Conservation (phyloP, 2,888 invertebrate species). For the Dastarcus helophoroides region DNA sequence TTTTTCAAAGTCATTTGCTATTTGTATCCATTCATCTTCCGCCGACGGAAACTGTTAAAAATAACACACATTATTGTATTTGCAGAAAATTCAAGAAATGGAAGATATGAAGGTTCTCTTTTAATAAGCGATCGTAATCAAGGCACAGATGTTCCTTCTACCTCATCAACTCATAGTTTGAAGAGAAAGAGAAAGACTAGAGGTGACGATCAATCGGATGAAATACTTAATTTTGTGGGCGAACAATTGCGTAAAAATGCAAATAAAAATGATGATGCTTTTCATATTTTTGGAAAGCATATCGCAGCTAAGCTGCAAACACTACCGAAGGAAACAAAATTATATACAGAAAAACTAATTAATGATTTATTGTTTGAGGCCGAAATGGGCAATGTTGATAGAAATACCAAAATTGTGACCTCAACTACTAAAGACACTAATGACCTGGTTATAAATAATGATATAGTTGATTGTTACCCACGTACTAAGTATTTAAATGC, state of each 20-base stretch:
- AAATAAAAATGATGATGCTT: slow-evolving; percentile 5
- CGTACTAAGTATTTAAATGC: too few species aligned
- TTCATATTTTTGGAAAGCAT: slow-evolving; percentile 8
- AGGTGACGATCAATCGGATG: background rate
- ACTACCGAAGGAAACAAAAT: slow-evolving; percentile 4
- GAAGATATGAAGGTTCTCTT: slow-evolving; percentile 1
- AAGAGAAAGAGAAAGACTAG: background rate
- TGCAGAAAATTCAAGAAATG: background rate
- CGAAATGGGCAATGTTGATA: slow-evolving; percentile 5
- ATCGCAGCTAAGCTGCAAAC: slow-evolving; percentile 5
- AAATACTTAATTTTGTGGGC: background rate
- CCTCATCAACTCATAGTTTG: background rate
- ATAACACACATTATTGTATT: background rate
- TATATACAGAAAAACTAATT: slow-evolving; percentile 7
- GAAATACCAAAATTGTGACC: slow-evolving; percentile 5
- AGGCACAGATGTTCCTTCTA: background rate
- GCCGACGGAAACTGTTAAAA: slow-evolving; percentile 3
- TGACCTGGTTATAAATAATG: too few species aligned
- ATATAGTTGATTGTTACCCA: too few species aligned
- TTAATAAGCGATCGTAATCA: background rate
- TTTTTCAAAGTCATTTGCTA: slow-evolving; percentile 2
- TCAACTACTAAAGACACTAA: too few species aligned
- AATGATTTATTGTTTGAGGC: slow-evolving; percentile 9
- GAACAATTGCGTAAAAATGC: background rate
- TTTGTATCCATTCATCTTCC: slow-evolving; percentile 3